A percentile compares a stretch with the other conserved stretches of the same genome.
These are phyloP conservation scores for Morinoia aosen DNA, from an alignment of 2,888 invertebrate genomes.

Conservation along the genomic window DNA sequence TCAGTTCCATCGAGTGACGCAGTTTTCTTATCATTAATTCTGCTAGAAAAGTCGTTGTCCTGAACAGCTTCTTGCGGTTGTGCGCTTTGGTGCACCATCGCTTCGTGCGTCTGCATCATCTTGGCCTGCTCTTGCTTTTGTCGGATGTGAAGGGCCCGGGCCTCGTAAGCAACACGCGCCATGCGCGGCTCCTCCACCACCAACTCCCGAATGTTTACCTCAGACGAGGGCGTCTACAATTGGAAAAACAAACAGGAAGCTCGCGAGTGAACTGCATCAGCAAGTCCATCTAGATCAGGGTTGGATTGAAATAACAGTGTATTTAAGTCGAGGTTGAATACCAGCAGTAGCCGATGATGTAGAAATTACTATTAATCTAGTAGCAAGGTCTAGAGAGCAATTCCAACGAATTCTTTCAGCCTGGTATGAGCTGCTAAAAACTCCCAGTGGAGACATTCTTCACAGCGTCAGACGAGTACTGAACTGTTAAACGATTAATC, in stretches of 20 bases:
- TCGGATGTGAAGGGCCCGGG: not conserved
- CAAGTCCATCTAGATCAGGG: not conserved
- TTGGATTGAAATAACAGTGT: not conserved
- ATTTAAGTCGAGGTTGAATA: not conserved
- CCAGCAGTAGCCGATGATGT: not conserved
- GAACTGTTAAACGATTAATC: not conserved
- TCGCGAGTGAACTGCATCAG: not conserved
- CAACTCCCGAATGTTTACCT: slow-evolving; percentile 62
- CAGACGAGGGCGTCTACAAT: slow-evolving; percentile 64
- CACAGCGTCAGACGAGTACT: not conserved
- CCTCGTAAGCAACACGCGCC: not conserved
- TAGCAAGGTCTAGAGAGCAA: not conserved
- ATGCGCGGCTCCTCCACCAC: slow-evolving; percentile 20
- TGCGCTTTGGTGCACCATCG: slow-evolving; percentile 6
- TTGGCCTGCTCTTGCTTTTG: not conserved
- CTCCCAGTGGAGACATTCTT: not conserved
- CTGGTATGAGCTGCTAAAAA: not conserved
- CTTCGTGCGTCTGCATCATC: not conserved
- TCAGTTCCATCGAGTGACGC: not conserved
- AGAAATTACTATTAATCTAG: not conserved
- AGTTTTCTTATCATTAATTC: not conserved
- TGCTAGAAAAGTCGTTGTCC: not conserved
- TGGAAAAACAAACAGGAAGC: slow-evolving; percentile 49
- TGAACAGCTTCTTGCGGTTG: not conserved
- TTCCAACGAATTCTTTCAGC: not conserved